Percentiles rank a stretch among this genome's conserved stretches.
phyloP scores from a whole-genome alignment of 2,888 invertebrate species.

The Acrobasis suavella region DNA sequence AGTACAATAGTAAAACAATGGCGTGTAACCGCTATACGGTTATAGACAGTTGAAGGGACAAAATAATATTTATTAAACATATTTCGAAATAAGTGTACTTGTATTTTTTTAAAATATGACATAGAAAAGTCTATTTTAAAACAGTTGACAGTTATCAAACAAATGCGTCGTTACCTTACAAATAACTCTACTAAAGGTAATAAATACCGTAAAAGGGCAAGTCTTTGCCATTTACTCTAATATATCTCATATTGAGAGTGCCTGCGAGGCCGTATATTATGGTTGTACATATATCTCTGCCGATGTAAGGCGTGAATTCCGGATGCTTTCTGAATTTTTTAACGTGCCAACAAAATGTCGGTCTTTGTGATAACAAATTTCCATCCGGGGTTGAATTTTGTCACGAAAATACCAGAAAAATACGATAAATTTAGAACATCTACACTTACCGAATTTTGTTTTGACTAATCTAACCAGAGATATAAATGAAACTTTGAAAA shows the following conservation, averaged over 20 bases:
- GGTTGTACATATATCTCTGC: conserved; percentile 9
- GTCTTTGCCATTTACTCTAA: neutral
- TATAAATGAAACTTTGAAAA: too few species aligned
- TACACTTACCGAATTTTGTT: too few species aligned
- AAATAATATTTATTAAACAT: too few species aligned
- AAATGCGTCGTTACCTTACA: neutral
- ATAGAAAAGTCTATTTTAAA: too few species aligned
- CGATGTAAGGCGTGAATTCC: conserved; percentile 19
- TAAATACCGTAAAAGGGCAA: neutral
- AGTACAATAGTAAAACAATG: too few species aligned
- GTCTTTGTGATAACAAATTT: conserved; percentile 20
- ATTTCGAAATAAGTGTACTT: too few species aligned
- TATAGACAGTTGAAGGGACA: too few species aligned
- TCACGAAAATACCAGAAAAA: neutral
- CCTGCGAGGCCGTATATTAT: conserved; percentile 1
- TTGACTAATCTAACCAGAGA: too few species aligned
- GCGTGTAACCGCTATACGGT: too few species aligned
- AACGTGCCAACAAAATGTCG: conserved; percentile 17
- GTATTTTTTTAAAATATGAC: too few species aligned
- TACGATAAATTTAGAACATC: too few species aligned
- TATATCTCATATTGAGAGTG: neutral
- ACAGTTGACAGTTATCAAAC: too few species aligned
- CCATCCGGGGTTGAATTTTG: neutral
- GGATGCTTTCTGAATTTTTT: conserved; percentile 19
- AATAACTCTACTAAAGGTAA: neutral